A percentile compares a stretch with the other conserved stretches of the same genome.
These are phyloP conservation scores for Adelognathus sp. DNA, from an alignment of 2,888 invertebrate genomes.

Conservation along the genomic window DNA sequence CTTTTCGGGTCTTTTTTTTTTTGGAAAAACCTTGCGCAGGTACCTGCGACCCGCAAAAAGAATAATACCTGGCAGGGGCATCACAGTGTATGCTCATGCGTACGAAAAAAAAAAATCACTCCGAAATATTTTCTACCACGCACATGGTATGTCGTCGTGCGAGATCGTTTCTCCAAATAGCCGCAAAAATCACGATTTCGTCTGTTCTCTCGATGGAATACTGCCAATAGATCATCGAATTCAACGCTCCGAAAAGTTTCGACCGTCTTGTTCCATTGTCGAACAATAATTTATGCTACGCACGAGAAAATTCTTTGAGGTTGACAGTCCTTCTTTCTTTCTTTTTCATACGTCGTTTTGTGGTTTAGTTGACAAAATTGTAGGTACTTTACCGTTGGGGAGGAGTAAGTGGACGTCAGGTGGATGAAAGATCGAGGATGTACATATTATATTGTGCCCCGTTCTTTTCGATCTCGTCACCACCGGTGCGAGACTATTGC, in stretches of 20 bases:
- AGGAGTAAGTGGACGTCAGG: background rate
- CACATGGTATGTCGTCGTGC: background rate
- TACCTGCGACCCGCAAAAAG: constrained; percentile 1
- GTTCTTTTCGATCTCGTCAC: background rate
- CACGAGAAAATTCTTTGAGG: no score
- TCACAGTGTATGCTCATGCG: background rate
- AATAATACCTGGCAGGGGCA: background rate
- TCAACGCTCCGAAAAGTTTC: background rate
- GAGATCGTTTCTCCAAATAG: background rate
- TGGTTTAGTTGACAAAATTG: background rate
- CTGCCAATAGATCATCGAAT: background rate
- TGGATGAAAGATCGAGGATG: background rate
- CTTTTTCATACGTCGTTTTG: background rate
- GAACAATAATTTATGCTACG: background rate
- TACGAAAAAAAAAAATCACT: background rate
- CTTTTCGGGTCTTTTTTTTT: background rate
- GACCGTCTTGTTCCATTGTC: background rate
- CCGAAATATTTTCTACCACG: background rate
- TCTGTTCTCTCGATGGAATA: background rate
- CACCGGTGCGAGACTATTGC: constrained; percentile 1
- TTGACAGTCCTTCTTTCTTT: background rate
- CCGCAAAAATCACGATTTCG: background rate
- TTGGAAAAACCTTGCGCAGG: constrained; percentile 19
- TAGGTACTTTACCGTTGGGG: background rate
- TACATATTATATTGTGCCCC: background rate